Evolutionary conservation across 2,797 vertebrate species (phyloP), one percentile per base, ranked within the genome.

Genomic region (Melopsittacus undulatus): DNA sequence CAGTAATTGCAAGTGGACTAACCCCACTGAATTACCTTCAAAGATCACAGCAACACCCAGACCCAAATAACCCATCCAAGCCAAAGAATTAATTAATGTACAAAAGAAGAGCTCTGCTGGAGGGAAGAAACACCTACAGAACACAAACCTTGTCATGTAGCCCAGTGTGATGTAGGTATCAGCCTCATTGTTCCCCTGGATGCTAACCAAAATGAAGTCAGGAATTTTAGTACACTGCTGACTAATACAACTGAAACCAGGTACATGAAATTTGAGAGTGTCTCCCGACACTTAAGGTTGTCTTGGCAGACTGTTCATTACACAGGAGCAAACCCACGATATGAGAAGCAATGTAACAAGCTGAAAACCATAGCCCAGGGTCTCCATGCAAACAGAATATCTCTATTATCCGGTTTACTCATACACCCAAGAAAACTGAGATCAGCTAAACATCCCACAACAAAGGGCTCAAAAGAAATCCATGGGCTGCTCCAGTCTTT

Each of bases 211-310:
- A 96, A 84, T 54, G 83, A 85, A 87, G 78, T 57, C 77, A 54
- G 42, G 78, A 82, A 92, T 89, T 93, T 70, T 42, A 62, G 46
- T 46, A n/a, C 26, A 11, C 24, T 62, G 52, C n/a, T 75, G 57
- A 74, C 86, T 94, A 92, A 89, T 13, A 83, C 70, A 74, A 94
- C 90, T 94, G 92, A 91, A 91, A 63, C 6, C 77, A 87, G 85
- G 66, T 85, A 90, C 52, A 49, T 61, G 70, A 91, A 91, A 91
- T 92, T 61, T 84, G 69, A 88, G 77, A 84, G 52, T 13, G 40
- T 61, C 59, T 92, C 38, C 59, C 0, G 0, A 83, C 48, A 94
- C 85, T 68, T 84, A 38, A 72, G 38, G 61, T 57, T 94, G 80
- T 54, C 87, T 70, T 90, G 72, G 45, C 83, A 93, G 56, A 43